Base-by-base conservation (phyloP, 2,888 invertebrate species). In the Drosophila lutescens region DNA sequence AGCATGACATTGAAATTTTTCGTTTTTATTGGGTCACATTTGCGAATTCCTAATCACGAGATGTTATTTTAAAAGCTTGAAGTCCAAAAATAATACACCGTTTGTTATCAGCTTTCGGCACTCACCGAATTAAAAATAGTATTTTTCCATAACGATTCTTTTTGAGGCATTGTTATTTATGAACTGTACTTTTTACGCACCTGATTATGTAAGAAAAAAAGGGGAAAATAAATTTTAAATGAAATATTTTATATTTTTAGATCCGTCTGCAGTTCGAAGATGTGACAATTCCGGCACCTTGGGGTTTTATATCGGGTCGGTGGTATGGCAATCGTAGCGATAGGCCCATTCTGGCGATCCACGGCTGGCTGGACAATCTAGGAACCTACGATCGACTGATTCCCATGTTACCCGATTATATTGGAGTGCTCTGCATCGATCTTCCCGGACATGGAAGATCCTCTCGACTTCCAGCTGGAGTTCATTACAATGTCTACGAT, bases 351-450 rank as follows among this genome's bases (percentile, higher is more conserved):
- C 86, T 96, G 47, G 94, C 95, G 0, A 79, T 96, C 0, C 96
- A 96, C 87, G 96, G 96, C 0, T 96, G 95, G 95, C 94, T 94
- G 91, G 96, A 96, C 91, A 96, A 96, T 86, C 94, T 95, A 23
- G 95, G 95, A 30, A 93, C 95, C 0, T 96, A 95, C 93, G 95
- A 96, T 86, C 93, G 93, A 0, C 87, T 96, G 51, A 93, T 94
- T 30, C 95, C 95, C 0, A 88, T 94, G 65, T 89, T 96, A 47
- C 92, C 93, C 10, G 84, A 92, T 41, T 89, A 93, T 38, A 74
- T 92, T 1, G 92, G 93, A 4, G 91, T 94, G 51, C 89, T 96
- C 10, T 94, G 95, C 0, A 91, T 95, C 12, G 95, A 95, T 89
- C 92, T 94, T n/a, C 95, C 95, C 3, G 95, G 96, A 1, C 95